A percentile compares a stretch with the other conserved stretches of the same genome.
Conservation (phyloP, 2,888 invertebrate genomes). For the Bombylius major region DNA sequence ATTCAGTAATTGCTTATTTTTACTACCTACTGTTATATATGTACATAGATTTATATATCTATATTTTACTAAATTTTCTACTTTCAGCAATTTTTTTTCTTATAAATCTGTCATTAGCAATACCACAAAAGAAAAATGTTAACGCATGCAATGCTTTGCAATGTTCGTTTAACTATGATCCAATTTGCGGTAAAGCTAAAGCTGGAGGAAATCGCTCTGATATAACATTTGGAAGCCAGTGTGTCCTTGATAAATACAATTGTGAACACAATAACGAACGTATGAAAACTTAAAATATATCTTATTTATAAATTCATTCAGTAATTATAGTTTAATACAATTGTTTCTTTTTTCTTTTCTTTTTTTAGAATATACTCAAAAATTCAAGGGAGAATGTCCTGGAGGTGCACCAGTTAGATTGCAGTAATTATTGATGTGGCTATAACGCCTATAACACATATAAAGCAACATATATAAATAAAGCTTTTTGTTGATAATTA, state of each 20-base stretch:
- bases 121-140: background rate
- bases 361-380: conserved; percentile 23
- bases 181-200: conserved; percentile 11
- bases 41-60: no score
- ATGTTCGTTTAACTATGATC: conserved; percentile 26
- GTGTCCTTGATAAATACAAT: conserved; percentile 32
- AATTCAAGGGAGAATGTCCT: conserved; percentile 30
- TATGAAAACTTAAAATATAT: conserved; percentile 16
- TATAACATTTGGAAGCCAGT: conserved; percentile 30
- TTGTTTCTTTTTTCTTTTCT: background rate
- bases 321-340: background rate
- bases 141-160: background rate
- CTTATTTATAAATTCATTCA: background rate
- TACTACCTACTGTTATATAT: no score
- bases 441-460: no score
- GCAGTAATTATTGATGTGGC: conserved; percentile 19
- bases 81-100: no score
- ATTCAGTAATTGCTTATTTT: no score
- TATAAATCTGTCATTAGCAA: no score
- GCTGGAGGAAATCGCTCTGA: conserved; percentile 5
- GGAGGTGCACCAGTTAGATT: conserved; percentile 31
- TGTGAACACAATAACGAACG: conserved; percentile 31
- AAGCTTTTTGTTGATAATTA: no score
- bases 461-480: no score
- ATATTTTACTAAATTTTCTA: no score